phyloP scores from a whole-genome alignment of 2,888 invertebrate genomes.

The Itoplectis maculator region DNA sequence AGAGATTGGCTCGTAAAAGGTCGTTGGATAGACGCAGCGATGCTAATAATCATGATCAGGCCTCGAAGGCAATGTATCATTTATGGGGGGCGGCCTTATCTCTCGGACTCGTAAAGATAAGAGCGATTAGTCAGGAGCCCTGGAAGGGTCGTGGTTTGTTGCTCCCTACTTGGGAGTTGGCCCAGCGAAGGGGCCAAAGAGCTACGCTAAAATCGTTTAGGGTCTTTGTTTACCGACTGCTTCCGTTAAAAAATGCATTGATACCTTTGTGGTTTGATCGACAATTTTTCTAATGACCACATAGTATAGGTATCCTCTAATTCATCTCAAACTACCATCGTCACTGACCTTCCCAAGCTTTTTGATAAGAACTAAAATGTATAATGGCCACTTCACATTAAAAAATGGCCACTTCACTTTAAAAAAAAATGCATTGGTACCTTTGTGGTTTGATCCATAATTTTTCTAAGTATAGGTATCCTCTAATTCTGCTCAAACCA shows the following conservation, averaged over 20 bases:
- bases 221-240: slow-evolving; percentile 81
- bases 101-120: slow-evolving; percentile 82
- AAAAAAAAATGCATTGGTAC: no score
- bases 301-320: no score
- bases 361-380: no score
- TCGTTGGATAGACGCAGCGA: neutral
- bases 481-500: no score
- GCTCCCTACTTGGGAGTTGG: slow-evolving; percentile 26
- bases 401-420: no score
- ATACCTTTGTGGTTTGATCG: neutral
- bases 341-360: no score
- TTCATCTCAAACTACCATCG: no score
- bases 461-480: no score
- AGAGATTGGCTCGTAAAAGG: slow-evolving; percentile 6
- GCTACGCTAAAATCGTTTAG: slow-evolving; percentile 80
- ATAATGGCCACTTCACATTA: no score
- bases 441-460: no score
- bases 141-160: slow-evolving; percentile 24
- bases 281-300: neutral
- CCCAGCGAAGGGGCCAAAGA: slow-evolving; percentile 50
- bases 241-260: slow-evolving; percentile 80
- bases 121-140: slow-evolving; percentile 68
- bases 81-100: slow-evolving; percentile 71
- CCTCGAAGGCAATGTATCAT: slow-evolving; percentile 15
- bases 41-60: slow-evolving; percentile 9